Base-by-base conservation (phyloP, 2,888 invertebrate species). In the Beris morrisii region DNA sequence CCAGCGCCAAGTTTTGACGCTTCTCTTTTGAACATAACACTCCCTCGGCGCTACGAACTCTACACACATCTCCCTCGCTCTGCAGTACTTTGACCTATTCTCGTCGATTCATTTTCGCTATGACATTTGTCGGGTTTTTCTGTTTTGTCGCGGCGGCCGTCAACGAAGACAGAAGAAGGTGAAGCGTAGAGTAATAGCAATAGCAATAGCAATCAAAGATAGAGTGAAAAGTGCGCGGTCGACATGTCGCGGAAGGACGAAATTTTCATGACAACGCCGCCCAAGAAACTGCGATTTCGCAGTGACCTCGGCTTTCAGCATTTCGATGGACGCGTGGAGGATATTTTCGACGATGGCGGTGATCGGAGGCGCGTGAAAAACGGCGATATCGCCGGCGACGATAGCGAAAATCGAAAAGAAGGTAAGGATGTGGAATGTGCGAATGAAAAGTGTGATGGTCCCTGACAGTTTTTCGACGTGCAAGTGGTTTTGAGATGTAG, bases 271-370 rank as follows among this genome's bases (percentile, higher is more conserved):
- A 67, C 68, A 38, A 68, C 72, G 57, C 71, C 72, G 46, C 80
- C 79, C 67, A 83, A 82, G 74, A 82, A 81, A 74, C 76, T 84
- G 68, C 75, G 83, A 70, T 84, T 84, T 75, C 79, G 81, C 69
- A 75, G 81, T 52, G 79, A 81, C 53, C 73, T 79, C 22, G 81
- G 78, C 74, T 77, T 81, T 53, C 76, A 72, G 65, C 73, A 68
- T 67, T 58, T 61, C 48, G 70, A 71, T 48, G 67, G 64, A 28
- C 75, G 75, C 50, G 71, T 77, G 6, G 77, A 77, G 52, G 76
- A 76, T 5, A 71, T 76, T 32, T 71, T 72, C 5, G 75, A 75
- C 46, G 75, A 76, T 54, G 67, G 57, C 13, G 53, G 13, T 22
- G 71, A 71, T 48, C 54, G 70, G 11, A 69, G 69, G 38, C 70